Percentiles rank a stretch among this genome's conserved stretches.
These are phyloP conservation scores for Zaprionus davidi DNA, from an alignment of 1,140 invertebrate genomes.

Conservation along the genomic window DNA sequence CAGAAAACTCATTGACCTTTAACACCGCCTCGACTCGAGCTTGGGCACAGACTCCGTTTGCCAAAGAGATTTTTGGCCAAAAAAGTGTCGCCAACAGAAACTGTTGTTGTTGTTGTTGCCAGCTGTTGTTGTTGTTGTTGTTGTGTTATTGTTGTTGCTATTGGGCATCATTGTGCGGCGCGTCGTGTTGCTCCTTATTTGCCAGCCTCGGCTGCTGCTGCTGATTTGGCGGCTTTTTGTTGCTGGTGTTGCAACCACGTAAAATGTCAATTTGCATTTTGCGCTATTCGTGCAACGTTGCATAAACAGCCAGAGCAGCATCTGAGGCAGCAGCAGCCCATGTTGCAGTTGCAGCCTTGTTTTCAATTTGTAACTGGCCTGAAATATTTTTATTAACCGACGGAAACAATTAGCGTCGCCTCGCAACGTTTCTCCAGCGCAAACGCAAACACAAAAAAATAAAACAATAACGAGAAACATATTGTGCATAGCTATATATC, in stretches of 20 bases:
- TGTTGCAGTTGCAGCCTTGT: slow-evolving; percentile 54
- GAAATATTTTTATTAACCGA: slow-evolving; percentile 83
- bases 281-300: slow-evolving; percentile 64
- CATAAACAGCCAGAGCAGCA: slow-evolving; percentile 63
- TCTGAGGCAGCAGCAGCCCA: slow-evolving; percentile 19
- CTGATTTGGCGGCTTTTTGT: slow-evolving; percentile 54
- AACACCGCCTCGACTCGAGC: slow-evolving; percentile 42
- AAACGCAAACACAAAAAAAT: slow-evolving; percentile 36
- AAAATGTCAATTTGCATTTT: slow-evolving; percentile 83
- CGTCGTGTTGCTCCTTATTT: slow-evolving; percentile 79
- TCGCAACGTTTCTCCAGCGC: slow-evolving; percentile 34
- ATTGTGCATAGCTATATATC: slow-evolving; percentile 36
- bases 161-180: slow-evolving; percentile 47
- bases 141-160: slow-evolving; percentile 31
- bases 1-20: slow-evolving; percentile 76
- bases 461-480: slow-evolving; percentile 43
- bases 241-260: slow-evolving; percentile 76
- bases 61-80: slow-evolving; percentile 37
- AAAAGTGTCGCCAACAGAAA: slow-evolving; percentile 73
- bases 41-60: slow-evolving; percentile 2
- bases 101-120: slow-evolving; percentile 5
- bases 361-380: slow-evolving; percentile 79
- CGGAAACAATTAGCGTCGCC: slow-evolving; percentile 81
- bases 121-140: slow-evolving; percentile 6
- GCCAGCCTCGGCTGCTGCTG: slow-evolving; percentile 47